A percentile compares a stretch with the other conserved stretches of the same genome.
phyloP scores from a whole-genome alignment of 2,797 vertebrate species.

The Cyprinella venusta region DNA sequence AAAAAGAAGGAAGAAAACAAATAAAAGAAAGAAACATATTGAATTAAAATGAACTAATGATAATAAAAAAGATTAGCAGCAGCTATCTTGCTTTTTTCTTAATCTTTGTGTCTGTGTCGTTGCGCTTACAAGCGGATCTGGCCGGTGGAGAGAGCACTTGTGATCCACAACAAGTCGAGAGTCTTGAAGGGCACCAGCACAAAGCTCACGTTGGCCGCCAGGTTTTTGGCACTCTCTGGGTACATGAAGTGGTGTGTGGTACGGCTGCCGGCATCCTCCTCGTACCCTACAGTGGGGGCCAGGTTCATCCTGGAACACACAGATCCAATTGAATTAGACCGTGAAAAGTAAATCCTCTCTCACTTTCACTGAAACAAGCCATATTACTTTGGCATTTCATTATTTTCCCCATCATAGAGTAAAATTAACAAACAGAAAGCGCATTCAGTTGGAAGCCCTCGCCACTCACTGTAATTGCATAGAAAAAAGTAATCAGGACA shows the following conservation, averaged over 20 bases:
- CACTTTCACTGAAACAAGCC: constrained; percentile 15
- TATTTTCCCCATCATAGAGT: constrained; percentile 19
- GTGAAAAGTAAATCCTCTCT: constrained; percentile 3
- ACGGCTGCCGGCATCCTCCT: constrained; percentile 89
- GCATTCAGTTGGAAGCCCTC: not conserved
- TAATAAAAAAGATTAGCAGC: not conserved
- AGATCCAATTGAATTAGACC: constrained; percentile 31
- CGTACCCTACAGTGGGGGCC: constrained; percentile 94
- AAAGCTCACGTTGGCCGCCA: constrained; percentile 95
- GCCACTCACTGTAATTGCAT: not conserved
- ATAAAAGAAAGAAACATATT: not conserved
- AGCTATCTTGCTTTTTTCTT: not conserved
- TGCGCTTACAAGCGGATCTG: constrained; percentile 94
- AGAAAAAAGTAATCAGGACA: not conserved
- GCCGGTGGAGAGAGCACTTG: constrained; percentile 94
- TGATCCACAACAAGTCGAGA: constrained; percentile 96
- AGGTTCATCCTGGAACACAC: constrained; percentile 88
- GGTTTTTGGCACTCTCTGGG: constrained; percentile 98
- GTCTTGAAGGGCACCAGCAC: constrained; percentile 98
- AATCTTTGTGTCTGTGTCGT: constrained; percentile 15
- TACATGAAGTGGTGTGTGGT: constrained; percentile 99
- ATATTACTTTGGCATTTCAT: constrained; percentile 22
- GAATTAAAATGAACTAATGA: no score
- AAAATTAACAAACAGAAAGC: constrained; percentile 1
- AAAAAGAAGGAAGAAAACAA: no score